Percentiles rank a stretch among this genome's conserved stretches.
Conservation (phyloP, 1,140 invertebrate species). For the Drosophila prosaltans region DNA sequence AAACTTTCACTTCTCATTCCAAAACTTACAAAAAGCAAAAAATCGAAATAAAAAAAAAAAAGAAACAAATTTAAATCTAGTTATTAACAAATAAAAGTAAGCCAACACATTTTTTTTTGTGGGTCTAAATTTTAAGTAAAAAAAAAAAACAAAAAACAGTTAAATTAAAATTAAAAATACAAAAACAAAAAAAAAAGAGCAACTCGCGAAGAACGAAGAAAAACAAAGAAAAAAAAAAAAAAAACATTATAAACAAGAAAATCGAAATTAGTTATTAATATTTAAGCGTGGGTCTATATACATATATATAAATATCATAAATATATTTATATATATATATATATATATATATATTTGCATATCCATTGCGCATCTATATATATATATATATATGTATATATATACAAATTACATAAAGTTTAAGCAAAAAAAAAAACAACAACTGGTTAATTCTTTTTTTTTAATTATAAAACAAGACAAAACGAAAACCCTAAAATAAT, state of each 20-base stretch:
- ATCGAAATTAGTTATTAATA: conserved; percentile 62
- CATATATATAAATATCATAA: conserved; percentile 29
- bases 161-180: conserved; percentile 16
- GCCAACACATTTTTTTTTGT: conserved; percentile 49
- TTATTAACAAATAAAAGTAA: conserved; percentile 59
- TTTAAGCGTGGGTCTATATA: conserved; percentile 61
- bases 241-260: conserved; percentile 38
- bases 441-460: conserved; percentile 77
- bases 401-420: conserved; percentile 51
- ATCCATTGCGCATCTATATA: conserved; percentile 30
- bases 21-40: conserved; percentile 28
- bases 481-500: conserved; percentile 73
- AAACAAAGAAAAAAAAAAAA: conserved; percentile 11
- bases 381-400: conserved; percentile 48
- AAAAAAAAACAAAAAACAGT: too few species aligned
- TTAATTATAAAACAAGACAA: conserved; percentile 63
- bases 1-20: conserved; percentile 52
- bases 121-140: conserved; percentile 49
- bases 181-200: conserved; percentile 14
- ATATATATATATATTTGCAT: conserved; percentile 22
- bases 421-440: conserved; percentile 49
- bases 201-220: conserved; percentile 10
- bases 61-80: conserved; percentile 56
- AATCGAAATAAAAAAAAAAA: conserved; percentile 40
- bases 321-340: conserved; percentile 32